Conservation (phyloP, 2,888 invertebrate genomes). For the Palloptera scutellata region DNA sequence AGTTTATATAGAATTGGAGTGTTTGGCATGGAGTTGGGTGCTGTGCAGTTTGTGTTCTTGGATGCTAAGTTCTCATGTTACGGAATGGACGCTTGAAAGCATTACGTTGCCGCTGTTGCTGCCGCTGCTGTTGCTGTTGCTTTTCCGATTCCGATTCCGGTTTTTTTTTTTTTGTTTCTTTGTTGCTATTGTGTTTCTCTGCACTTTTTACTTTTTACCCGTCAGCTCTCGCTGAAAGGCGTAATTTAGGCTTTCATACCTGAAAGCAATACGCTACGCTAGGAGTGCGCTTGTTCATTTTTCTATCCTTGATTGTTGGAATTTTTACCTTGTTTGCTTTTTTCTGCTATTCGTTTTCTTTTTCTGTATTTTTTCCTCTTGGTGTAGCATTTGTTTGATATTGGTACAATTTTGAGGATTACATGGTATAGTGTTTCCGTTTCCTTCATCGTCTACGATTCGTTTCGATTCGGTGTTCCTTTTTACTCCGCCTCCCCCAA, state of each 20-base stretch:
- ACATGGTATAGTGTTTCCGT: conserved; percentile 26
- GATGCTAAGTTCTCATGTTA: background rate
- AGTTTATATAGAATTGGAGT: background rate
- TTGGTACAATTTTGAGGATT: conserved; percentile 31
- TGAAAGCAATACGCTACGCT: background rate
- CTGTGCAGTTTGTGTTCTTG: conserved; percentile 9
- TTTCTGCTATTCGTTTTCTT: conserved; percentile 1
- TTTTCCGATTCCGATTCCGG: background rate
- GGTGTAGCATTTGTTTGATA: conserved; percentile 12
- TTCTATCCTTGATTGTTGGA: background rate
- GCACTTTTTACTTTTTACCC: background rate
- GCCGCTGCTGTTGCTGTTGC: background rate
- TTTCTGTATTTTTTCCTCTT: no score
- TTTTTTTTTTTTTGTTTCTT: background rate
- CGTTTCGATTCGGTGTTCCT: background rate
- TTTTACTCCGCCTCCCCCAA: background rate
- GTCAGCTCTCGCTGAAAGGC: background rate
- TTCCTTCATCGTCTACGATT: conserved; percentile 19
- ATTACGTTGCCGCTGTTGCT: conserved; percentile 15
- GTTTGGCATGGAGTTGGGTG: background rate
- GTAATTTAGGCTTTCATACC: conserved; percentile 4
- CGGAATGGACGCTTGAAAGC: conserved; percentile 15
- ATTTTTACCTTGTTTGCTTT: conserved; percentile 14
- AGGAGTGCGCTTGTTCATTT: background rate
- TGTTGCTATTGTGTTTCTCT: conserved; percentile 9